A percentile compares a stretch with the other conserved stretches of the same genome.
Evolutionary conservation across 2,888 invertebrate species (phyloP).

Genomic region (Parnassius orleans): DNA sequence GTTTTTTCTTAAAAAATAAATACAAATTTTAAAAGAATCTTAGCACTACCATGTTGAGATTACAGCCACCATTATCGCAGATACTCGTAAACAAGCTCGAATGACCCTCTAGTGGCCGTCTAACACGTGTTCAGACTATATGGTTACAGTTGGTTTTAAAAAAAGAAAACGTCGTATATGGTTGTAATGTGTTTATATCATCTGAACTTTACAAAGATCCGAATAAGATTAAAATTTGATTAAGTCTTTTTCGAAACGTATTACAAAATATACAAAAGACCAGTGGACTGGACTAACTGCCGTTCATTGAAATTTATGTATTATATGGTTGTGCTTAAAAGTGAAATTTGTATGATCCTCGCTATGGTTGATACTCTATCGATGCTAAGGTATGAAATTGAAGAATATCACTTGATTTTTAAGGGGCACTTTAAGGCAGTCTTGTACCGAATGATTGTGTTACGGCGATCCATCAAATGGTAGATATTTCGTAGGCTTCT

Average conservation of each 20-base stretch:
- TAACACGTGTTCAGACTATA: constrained; percentile 70
- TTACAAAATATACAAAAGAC: background rate
- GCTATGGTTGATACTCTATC: constrained; percentile 25
- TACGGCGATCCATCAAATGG: constrained; percentile 75
- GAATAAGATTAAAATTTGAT: constrained; percentile 1
- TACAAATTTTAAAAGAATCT: constrained; percentile 24
- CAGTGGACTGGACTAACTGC: background rate
- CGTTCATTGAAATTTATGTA: constrained; percentile 5
- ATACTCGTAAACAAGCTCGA: constrained; percentile 60
- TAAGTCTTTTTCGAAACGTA: background rate
- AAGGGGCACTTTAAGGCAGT: constrained; percentile 75
- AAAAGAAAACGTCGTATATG: constrained; percentile 12
- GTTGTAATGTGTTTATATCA: background rate
- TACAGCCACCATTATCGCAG: constrained; percentile 34
- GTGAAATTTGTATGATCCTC: constrained; percentile 3
- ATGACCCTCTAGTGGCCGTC: constrained; percentile 69
- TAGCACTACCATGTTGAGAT: constrained; percentile 24
- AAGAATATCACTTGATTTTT: constrained; percentile 76
- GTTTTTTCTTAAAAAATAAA: background rate
- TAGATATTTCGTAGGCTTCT: constrained; percentile 68
- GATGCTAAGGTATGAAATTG: constrained; percentile 51
- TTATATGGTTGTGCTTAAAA: background rate
- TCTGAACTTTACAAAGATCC: background rate
- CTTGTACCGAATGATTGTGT: constrained; percentile 72
- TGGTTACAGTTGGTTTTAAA: constrained; percentile 34